These are phyloP conservation scores for Cryptoprocta ferox DNA, from an alignment of 2,797 vertebrate genomes.

Conservation along the genomic window DNA sequence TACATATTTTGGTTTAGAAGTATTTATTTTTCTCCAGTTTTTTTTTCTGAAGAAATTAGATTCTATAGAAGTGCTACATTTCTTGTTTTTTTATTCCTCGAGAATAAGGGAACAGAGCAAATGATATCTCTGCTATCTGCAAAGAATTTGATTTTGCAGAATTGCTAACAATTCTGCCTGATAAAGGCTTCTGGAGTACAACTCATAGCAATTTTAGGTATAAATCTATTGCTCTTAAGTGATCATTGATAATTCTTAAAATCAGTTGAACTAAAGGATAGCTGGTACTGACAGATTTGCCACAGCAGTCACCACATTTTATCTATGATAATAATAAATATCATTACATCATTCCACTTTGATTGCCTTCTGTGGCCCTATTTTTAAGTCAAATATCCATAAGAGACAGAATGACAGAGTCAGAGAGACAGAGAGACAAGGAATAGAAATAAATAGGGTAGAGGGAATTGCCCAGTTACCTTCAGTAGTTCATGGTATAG, in stretches of 20 bases:
- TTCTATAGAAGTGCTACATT: background rate
- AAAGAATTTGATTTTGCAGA: constrained; percentile 30
- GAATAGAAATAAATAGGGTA: background rate
- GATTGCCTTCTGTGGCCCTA: no score
- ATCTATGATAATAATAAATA: background rate
- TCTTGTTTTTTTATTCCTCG: constrained; percentile 4
- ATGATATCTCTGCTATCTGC: background rate
- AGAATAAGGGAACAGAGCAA: constrained; percentile 12
- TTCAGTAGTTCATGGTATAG: background rate
- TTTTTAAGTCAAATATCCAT: background rate
- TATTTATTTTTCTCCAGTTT: background rate
- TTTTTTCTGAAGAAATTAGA: background rate
- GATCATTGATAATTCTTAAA: background rate
- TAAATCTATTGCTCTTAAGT: background rate
- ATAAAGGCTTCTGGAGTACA: background rate
- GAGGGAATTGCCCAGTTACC: background rate
- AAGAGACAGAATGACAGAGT: background rate
- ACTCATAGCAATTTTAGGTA: background rate
- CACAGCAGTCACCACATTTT: background rate
- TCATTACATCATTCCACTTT: background rate
- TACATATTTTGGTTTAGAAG: constrained; percentile 50
- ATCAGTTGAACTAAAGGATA: background rate
- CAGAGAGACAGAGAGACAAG: background rate
- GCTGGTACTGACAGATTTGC: background rate
- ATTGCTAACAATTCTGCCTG: background rate